These are phyloP conservation scores for Euleptes europaea DNA, from an alignment of 2,113 vertebrate species.

Conservation along the genomic window DNA sequence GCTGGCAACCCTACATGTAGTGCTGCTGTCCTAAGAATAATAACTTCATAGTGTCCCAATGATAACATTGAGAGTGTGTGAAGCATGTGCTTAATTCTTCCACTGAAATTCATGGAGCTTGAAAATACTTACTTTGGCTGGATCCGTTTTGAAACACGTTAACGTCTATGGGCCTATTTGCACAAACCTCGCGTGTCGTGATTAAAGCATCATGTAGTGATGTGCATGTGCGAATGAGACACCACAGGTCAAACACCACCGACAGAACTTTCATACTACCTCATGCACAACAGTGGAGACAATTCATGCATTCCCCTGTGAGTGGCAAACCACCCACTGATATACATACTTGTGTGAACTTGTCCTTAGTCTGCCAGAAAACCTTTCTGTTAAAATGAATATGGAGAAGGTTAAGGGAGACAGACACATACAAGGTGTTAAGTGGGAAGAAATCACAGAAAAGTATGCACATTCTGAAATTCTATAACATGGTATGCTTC, in stretches of 20 bases:
- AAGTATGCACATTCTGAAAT: conserved; percentile 41
- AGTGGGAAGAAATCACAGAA: conserved; percentile 51
- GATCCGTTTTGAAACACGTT: too few relatives aligned
- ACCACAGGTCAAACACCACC: not conserved
- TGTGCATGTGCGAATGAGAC: not conserved
- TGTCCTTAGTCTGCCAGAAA: conserved; percentile 17
- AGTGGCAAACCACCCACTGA: conserved; percentile 1
- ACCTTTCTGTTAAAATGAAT: conserved; percentile 36
- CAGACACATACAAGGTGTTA: conserved; percentile 24
- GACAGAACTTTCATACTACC: not conserved
- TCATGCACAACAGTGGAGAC: not conserved
- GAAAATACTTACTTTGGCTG: too few relatives aligned
- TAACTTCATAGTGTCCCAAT: too few relatives aligned
- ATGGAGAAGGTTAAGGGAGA: conserved; percentile 18
- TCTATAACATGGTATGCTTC: conserved; percentile 52
- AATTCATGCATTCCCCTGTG: not conserved
- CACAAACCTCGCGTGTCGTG: too few relatives aligned
- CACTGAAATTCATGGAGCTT: too few relatives aligned
- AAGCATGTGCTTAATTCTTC: too few relatives aligned
- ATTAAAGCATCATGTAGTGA: not conserved
- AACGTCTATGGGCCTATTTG: too few relatives aligned
- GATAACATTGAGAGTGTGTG: too few relatives aligned
- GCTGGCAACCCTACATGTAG: too few relatives aligned
- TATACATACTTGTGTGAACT: not conserved
- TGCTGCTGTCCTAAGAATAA: too few relatives aligned